phyloP scores from a whole-genome alignment of 2,113 vertebrate genomes.

The Pseudopodoces humilis region DNA sequence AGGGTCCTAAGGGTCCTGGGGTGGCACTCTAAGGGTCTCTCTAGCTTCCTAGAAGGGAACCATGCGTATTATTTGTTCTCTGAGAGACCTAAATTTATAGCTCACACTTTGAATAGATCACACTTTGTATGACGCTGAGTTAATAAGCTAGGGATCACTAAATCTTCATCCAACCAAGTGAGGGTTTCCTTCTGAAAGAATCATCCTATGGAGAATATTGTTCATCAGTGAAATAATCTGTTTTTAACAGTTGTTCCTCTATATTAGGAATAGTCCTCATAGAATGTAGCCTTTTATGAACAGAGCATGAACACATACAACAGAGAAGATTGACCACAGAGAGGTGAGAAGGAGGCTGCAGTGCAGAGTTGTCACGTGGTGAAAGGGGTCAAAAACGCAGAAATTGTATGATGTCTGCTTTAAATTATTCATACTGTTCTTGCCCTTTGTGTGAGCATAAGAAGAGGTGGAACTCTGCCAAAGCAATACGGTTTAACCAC shows the following conservation, averaged over 20 bases:
- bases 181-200: neutral
- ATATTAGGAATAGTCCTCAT: neutral
- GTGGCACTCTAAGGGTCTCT: neutral
- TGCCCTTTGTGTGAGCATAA: neutral
- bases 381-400: neutral
- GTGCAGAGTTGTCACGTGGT: neutral
- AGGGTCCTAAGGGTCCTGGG: neutral
- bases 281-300: neutral
- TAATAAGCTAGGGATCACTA: neutral
- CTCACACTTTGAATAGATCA: neutral
- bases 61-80: neutral
- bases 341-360: neutral
- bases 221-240: neutral
- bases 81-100: neutral
- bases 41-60: neutral
- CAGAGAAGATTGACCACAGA: neutral
- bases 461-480: neutral
- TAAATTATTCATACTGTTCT: neutral
- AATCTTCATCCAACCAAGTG: neutral
- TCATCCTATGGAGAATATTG: neutral
- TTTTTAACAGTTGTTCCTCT: neutral
- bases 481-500: neutral
- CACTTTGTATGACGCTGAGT: neutral
- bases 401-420: neutral
- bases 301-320: neutral